Evolutionary conservation across 2,888 invertebrate species (phyloP).

Genomic region (Oithona nana): DNA sequence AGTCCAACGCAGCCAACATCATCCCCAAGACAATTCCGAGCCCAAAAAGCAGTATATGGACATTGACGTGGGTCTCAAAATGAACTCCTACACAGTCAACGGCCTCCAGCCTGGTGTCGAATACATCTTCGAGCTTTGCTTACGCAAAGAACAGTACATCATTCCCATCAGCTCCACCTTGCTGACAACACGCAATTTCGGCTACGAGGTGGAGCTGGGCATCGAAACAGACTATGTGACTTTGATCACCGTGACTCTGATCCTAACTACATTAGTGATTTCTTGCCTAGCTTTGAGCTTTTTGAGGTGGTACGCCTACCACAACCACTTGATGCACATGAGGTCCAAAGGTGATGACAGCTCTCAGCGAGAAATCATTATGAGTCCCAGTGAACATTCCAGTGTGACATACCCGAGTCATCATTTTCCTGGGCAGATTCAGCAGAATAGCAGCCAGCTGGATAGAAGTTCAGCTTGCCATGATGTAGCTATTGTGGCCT

Average conservation of each 20-base stretch:
- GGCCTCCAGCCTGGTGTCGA: conserved; percentile 26
- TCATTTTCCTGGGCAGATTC: background rate
- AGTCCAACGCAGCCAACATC: conserved; percentile 14
- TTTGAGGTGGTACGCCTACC: background rate
- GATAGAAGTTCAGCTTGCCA: background rate
- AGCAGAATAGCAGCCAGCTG: no score
- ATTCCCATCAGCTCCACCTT: conserved; percentile 24
- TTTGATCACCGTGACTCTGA: conserved; percentile 21
- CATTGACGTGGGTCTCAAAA: conserved; percentile 20
- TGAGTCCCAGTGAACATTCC: conserved; percentile 10
- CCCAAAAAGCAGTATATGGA: conserved; percentile 8
- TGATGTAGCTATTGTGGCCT: background rate
- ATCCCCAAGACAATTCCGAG: background rate
- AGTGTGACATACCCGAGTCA: background rate
- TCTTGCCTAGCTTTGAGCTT: conserved; percentile 19
- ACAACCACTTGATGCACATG: conserved; percentile 1
- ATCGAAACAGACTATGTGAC: conserved; percentile 22
- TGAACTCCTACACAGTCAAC: conserved; percentile 28
- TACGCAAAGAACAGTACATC: conserved; percentile 24
- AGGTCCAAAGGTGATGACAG: background rate
- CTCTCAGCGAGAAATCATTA: conserved; percentile 10
- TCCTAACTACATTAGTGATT: conserved; percentile 19
- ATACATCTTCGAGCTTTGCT: conserved; percentile 28
- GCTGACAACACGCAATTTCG: conserved; percentile 22
- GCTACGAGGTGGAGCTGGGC: conserved; percentile 22